Conservation (phyloP, 2,888 invertebrate species). For the Drosophila mayaguana region DNA sequence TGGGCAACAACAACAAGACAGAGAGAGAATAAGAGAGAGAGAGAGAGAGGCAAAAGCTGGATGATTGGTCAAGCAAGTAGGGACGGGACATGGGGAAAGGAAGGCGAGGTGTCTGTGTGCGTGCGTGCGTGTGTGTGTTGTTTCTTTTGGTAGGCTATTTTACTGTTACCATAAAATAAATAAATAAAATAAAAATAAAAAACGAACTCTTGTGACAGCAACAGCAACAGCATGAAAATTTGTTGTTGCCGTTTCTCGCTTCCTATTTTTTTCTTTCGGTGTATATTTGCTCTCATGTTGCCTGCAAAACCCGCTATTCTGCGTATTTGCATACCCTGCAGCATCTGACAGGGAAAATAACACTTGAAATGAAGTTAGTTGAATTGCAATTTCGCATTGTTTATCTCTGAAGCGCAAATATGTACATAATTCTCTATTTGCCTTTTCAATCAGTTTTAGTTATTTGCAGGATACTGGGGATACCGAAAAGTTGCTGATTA, state of each 20-base stretch:
- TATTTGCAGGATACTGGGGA: too few species aligned
- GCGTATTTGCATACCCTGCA: constrained; percentile 10
- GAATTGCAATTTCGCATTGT: background rate
- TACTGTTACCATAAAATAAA: constrained; percentile 55
- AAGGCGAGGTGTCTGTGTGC: background rate
- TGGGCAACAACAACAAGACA: constrained; percentile 25
- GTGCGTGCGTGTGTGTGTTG: background rate
- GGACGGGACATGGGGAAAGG: background rate
- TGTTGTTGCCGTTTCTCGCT: constrained; percentile 14
- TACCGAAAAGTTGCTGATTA: background rate
- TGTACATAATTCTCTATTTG: background rate
- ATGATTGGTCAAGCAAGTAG: constrained; percentile 8
- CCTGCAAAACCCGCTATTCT: constrained; percentile 7
- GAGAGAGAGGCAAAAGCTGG: background rate
- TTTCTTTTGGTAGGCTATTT: constrained; percentile 14
- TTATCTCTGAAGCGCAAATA: background rate
- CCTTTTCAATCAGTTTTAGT: background rate
- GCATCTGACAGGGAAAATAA: background rate
- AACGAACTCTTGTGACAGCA: constrained; percentile 40
- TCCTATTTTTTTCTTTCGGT: background rate
- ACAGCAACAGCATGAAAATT: constrained; percentile 42
- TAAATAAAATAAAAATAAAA: constrained; percentile 38
- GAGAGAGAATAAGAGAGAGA: background rate
- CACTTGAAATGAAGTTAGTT: background rate
- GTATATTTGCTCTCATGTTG: constrained; percentile 18